These are phyloP conservation scores for Brachyopa scutellaris DNA, from an alignment of 2,888 invertebrate genomes.

Conservation along the genomic window DNA sequence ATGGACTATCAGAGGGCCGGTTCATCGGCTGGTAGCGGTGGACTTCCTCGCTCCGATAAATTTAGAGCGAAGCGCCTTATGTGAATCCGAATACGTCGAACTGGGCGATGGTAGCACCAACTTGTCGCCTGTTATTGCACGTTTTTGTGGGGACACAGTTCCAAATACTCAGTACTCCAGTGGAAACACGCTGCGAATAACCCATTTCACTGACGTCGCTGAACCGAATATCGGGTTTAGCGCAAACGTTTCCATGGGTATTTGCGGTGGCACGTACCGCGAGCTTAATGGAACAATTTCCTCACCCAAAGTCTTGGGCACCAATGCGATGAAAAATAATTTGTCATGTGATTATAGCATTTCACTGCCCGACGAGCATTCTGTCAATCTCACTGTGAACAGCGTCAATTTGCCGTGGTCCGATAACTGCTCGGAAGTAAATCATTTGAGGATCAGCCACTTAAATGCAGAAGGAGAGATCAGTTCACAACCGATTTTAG, in stretches of 20 bases:
- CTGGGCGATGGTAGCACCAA: slow-evolving; percentile 91
- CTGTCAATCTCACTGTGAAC: slow-evolving; percentile 81
- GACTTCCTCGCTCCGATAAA: slow-evolving; percentile 91
- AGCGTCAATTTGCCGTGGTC: slow-evolving; percentile 79
- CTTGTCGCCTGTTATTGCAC: slow-evolving; percentile 86
- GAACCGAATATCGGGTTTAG: slow-evolving; percentile 91
- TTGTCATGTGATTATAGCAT: slow-evolving; percentile 89
- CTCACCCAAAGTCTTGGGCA: slow-evolving; percentile 86
- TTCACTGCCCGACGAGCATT: slow-evolving; percentile 82
- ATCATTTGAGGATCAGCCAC: slow-evolving; percentile 78
- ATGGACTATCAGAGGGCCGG: slow-evolving; percentile 89
- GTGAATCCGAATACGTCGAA: slow-evolving; percentile 85
- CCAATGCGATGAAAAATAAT: slow-evolving; percentile 83
- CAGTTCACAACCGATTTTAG: too few species aligned
- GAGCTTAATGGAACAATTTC: slow-evolving; percentile 84
- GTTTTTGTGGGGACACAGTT: slow-evolving; percentile 85
- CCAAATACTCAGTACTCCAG: slow-evolving; percentile 85
- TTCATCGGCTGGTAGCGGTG: slow-evolving; percentile 89
- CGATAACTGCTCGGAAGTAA: slow-evolving; percentile 78
- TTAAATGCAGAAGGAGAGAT: too few species aligned
- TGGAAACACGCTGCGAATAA: slow-evolving; percentile 86
- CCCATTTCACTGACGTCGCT: slow-evolving; percentile 87
- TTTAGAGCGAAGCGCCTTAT: slow-evolving; percentile 82
- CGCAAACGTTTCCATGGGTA: slow-evolving; percentile 80
- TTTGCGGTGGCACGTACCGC: slow-evolving; percentile 88